Evolutionary conservation across 2,888 invertebrate species (phyloP).

Genomic region (Agonopterix arenella): DNA sequence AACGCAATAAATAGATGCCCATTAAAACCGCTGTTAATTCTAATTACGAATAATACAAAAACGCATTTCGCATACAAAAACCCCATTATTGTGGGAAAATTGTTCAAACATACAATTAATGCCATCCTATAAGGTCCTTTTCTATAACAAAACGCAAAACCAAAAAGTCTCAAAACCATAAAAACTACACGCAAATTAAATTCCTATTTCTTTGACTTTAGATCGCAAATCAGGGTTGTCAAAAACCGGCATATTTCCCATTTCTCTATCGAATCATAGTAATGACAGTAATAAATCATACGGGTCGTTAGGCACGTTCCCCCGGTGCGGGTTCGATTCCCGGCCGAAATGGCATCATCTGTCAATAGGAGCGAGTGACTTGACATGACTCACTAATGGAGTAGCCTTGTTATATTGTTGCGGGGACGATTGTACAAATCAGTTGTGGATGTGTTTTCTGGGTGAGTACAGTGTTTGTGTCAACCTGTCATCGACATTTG

Average conservation of each 20-base stretch:
- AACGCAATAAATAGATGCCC: too few relatives aligned
- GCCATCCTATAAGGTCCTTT: constrained; percentile 39
- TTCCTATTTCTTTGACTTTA: neutral
- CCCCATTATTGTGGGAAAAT: constrained; percentile 38
- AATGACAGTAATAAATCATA: constrained; percentile 77
- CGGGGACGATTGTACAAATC: constrained; percentile 37
- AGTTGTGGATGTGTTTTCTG: constrained; percentile 9
- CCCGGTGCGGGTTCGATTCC: constrained; percentile 70
- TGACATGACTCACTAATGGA: constrained; percentile 72
- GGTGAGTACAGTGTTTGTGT: constrained; percentile 7
- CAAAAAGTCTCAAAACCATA: neutral
- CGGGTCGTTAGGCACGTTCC: constrained; percentile 72
- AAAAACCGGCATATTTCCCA: constrained; percentile 39
- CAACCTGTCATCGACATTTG: neutral
- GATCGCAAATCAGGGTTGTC: constrained; percentile 6
- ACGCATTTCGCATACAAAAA: constrained; percentile 15
- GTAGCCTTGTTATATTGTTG: constrained; percentile 54
- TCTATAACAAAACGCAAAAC: constrained; percentile 9
- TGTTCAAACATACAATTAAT: constrained; percentile 58
- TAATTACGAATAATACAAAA: neutral
- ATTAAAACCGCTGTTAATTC: neutral
- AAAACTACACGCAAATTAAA: neutral
- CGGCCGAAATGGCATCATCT: constrained; percentile 74
- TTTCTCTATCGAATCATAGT: constrained; percentile 39
- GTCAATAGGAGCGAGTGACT: constrained; percentile 69